A percentile compares a stretch with the other conserved stretches of the same genome.
phyloP scores from a whole-genome alignment of 2,797 vertebrate species.

The Zalophus californianus region DNA sequence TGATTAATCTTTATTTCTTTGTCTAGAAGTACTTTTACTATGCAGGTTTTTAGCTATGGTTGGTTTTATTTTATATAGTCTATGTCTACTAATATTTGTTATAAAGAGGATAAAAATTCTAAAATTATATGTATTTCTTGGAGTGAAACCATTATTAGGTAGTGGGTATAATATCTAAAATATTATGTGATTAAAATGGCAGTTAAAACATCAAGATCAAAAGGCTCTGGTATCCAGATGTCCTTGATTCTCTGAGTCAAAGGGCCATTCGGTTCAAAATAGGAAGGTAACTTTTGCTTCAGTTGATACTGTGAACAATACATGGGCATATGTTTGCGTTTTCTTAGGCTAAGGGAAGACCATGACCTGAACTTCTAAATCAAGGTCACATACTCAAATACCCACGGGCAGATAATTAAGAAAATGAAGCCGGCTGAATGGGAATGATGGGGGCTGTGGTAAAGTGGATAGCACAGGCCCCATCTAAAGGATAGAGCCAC shows the following conservation, averaged over 20 bases:
- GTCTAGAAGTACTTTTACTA: slow-evolving; percentile 18
- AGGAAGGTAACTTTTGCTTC: slow-evolving; percentile 27
- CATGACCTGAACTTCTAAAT: slow-evolving; percentile 1
- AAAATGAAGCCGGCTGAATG: background rate
- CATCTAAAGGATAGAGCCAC: background rate
- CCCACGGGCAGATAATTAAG: background rate
- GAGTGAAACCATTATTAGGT: background rate
- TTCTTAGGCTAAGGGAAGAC: slow-evolving; percentile 55
- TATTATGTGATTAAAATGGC: background rate
- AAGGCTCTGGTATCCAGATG: background rate
- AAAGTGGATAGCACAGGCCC: background rate
- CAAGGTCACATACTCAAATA: background rate
- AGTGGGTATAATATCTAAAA: background rate
- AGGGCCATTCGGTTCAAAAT: background rate
- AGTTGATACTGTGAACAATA: background rate
- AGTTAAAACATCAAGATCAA: background rate
- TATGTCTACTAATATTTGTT: background rate
- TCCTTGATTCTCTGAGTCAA: slow-evolving; percentile 20
- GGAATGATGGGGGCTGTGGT: background rate
- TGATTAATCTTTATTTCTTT: background rate
- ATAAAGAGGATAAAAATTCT: background rate
- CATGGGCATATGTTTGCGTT: background rate
- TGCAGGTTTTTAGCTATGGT: background rate
- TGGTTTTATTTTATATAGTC: slow-evolving; percentile 14
- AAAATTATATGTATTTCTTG: background rate